A percentile compares a stretch with the other conserved stretches of the same genome.
Conservation (phyloP, 30 jellyfish, hydroid and myxozoan genomes). For the Hydractinia echinata region DNA sequence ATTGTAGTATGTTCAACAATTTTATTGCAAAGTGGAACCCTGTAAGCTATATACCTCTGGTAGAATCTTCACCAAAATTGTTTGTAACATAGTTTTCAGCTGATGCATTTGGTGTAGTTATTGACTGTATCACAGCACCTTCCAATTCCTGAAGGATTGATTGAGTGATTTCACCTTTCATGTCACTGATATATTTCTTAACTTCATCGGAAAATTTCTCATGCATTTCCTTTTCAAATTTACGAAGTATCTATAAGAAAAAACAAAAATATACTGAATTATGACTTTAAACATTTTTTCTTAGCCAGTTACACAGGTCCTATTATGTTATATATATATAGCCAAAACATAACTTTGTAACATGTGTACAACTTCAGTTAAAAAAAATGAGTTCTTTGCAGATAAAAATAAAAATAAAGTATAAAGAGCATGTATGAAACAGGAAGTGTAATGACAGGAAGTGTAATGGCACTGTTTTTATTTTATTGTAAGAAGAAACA, state of each 20-base stretch:
- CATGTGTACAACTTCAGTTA: too few relatives aligned
- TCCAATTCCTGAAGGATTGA: conserved; percentile 22
- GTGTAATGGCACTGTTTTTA: too few relatives aligned
- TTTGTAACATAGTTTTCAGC: not conserved
- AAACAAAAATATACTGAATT: not conserved
- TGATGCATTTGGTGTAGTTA: not conserved
- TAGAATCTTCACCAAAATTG: not conserved
- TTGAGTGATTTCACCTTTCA: not conserved
- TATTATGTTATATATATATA: too few relatives aligned
- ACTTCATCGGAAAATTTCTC: not conserved
- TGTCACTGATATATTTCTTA: not conserved
- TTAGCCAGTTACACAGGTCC: too few relatives aligned
- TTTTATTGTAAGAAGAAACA: too few relatives aligned
- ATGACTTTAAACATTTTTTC: too few relatives aligned
- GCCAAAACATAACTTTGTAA: too few relatives aligned
- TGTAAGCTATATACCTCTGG: not conserved
- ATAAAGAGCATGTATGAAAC: too few relatives aligned
- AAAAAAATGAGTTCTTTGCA: too few relatives aligned
- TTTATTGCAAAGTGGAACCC: not conserved
- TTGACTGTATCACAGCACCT: conserved; percentile 33
- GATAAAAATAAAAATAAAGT: too few relatives aligned
- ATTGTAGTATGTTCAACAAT: too few relatives aligned
- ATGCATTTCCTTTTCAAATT: conserved; percentile 1
- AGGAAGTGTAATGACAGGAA: too few relatives aligned
- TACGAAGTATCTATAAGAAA: conserved; percentile 12